These are phyloP conservation scores for Ceratothoa steindachneri DNA, from an alignment of 2,888 invertebrate species.

Conservation along the genomic window DNA sequence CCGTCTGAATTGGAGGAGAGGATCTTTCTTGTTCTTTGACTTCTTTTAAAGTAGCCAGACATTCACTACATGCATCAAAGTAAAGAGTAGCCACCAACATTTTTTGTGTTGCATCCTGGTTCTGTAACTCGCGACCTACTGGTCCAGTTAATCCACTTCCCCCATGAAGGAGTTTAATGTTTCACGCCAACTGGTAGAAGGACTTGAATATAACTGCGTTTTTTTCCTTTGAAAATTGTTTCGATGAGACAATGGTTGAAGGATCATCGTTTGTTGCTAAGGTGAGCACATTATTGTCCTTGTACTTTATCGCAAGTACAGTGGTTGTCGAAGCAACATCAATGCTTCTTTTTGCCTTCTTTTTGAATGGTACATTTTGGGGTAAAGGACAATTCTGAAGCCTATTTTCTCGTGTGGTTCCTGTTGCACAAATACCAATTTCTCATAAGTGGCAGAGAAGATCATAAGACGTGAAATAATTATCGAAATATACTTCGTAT, in stretches of 20 bases:
- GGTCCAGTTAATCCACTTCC: too few relatives aligned
- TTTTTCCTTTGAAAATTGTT: neutral
- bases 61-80: constrained; percentile 8
- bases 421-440: constrained; percentile 1
- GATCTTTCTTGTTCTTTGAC: neutral
- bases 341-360: neutral
- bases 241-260: neutral
- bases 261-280: neutral
- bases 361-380: neutral
- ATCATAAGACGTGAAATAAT: constrained; percentile 2
- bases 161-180: neutral
- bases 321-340: neutral
- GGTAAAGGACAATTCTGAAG: constrained; percentile 7
- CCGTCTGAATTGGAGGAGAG: constrained; percentile 8
- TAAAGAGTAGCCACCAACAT: constrained; percentile 4
- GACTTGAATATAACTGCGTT: too few relatives aligned
- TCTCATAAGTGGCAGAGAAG: neutral
- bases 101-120: constrained; percentile 3
- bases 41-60: constrained; percentile 1
- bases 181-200: too few relatives aligned
- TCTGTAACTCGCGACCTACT: neutral
- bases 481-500: too few relatives aligned
- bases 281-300: neutral
- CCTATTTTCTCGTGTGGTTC: constrained; percentile 9
- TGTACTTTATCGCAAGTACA: neutral